Evolutionary conservation across 2,888 invertebrate genomes (phyloP).

Genomic region (Ctenicera cuprea): DNA sequence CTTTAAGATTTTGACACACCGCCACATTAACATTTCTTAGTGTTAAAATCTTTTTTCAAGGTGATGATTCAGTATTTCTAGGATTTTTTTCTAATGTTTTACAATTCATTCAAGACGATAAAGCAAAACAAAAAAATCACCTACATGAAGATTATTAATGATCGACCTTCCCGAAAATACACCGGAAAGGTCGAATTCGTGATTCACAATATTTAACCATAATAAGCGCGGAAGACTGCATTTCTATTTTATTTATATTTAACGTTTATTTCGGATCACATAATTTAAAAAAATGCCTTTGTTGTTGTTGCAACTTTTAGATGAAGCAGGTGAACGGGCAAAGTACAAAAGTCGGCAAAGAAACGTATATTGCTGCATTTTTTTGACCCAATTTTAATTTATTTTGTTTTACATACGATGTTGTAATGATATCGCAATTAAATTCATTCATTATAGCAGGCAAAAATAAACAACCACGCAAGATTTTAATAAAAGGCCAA

Average conservation of each 20-base stretch:
- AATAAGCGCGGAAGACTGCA: conserved; percentile 18
- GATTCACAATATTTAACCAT: background rate
- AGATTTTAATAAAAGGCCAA: conserved; percentile 4
- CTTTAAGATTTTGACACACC: no score
- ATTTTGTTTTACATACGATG: conserved; percentile 17
- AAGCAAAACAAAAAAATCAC: background rate
- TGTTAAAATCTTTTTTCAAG: background rate
- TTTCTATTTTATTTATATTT: conserved; percentile 3
- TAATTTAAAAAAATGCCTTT: background rate
- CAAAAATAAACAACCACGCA: conserved; percentile 16
- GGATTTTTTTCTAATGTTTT: background rate
- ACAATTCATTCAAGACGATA: background rate
- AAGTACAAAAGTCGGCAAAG: conserved; percentile 19
- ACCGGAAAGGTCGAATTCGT: conserved; percentile 15
- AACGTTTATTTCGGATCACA: background rate
- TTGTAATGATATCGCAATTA: conserved; percentile 14
- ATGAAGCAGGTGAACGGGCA: conserved; percentile 10
- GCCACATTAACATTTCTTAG: no score
- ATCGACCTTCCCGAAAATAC: conserved; percentile 16
- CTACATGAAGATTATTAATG: conserved; percentile 19
- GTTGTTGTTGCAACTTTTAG: background rate
- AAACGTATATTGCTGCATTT: background rate
- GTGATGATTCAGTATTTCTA: background rate
- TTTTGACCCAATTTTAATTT: conserved; percentile 14
- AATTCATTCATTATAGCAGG: conserved; percentile 28